Evolutionary conservation across 2,888 invertebrate species (phyloP).

Genomic region (Nyleta sp.): DNA sequence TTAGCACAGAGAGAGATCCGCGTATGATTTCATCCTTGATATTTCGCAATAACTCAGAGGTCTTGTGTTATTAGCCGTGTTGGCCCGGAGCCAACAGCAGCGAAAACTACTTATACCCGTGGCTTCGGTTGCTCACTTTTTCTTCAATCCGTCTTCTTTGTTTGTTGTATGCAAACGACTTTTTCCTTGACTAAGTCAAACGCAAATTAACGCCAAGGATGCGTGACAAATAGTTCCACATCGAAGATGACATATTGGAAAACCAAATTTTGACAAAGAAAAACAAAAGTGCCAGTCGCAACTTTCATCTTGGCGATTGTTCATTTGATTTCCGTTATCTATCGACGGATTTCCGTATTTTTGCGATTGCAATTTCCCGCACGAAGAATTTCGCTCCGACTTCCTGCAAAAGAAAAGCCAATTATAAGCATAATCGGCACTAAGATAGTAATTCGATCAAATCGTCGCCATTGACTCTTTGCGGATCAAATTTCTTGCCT

Average conservation of each 20-base stretch:
- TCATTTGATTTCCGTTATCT: conserved; percentile 56
- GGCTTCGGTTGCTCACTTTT: conserved; percentile 34
- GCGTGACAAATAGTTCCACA: conserved; percentile 17
- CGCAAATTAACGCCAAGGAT: conserved; percentile 47
- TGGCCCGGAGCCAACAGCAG: conserved; percentile 70
- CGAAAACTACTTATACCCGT: conserved; percentile 47
- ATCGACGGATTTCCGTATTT: conserved; percentile 41
- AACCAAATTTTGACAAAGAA: too few species aligned
- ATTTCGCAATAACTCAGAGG: conserved; percentile 72
- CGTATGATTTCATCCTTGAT: conserved; percentile 61
- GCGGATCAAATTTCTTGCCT: too few species aligned
- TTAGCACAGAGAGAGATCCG: conserved; percentile 34
- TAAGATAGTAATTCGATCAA: conserved; percentile 9
- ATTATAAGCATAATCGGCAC: conserved; percentile 22
- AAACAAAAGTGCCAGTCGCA: too few species aligned
- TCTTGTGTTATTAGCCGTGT: conserved; percentile 70
- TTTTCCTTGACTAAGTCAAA: conserved; percentile 54
- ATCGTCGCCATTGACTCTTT: too few species aligned
- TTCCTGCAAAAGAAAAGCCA: conserved; percentile 26
- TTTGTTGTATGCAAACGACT: conserved; percentile 38
- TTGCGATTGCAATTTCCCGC: conserved; percentile 57
- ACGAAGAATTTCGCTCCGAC: conserved; percentile 31
- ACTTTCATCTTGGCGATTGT: not conserved
- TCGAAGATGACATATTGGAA: too few species aligned
- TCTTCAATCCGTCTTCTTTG: conserved; percentile 23